Evolutionary conservation across 2,113 vertebrate genomes (phyloP).

Genomic region (Oncorhynchus kisutch): DNA sequence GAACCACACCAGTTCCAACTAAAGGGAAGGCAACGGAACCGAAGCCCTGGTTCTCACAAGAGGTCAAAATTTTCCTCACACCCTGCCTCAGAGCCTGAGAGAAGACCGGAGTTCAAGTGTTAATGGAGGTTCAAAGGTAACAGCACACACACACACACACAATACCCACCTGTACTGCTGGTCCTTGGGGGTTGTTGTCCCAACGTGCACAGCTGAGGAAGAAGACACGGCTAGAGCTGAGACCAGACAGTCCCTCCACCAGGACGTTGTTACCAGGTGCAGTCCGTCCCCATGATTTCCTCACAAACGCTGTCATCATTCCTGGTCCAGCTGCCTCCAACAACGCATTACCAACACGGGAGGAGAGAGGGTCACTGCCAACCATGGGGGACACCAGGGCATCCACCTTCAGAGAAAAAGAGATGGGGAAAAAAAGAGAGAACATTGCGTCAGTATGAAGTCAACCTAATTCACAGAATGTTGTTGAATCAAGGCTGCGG

Average conservation of each 20-base stretch:
- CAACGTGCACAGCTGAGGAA: conserved; percentile 55
- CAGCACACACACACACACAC: background rate
- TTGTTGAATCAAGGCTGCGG: background rate
- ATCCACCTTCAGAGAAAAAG: conserved; percentile 47
- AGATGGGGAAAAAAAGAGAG: background rate
- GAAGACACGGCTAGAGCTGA: conserved; percentile 37
- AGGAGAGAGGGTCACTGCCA: conserved; percentile 38
- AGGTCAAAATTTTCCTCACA: too few relatives aligned
- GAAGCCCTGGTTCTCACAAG: too few relatives aligned
- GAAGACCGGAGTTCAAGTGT: background rate
- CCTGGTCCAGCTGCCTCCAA: conserved; percentile 6
- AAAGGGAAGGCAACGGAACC: too few relatives aligned
- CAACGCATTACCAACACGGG: conserved; percentile 42
- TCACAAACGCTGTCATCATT: conserved; percentile 35
- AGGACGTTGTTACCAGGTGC: conserved; percentile 36
- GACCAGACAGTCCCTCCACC: conserved; percentile 22
- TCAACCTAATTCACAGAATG: background rate
- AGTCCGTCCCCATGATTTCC: conserved; percentile 2
- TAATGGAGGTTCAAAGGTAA: background rate
- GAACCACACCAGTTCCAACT: conserved; percentile 32
- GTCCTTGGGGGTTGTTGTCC: conserved; percentile 25
- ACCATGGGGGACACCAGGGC: conserved; percentile 57
- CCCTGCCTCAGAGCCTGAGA: conserved; percentile 22
- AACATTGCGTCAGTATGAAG: background rate
- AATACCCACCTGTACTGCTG: conserved; percentile 45